A percentile compares a stretch with the other conserved stretches of the same genome.
Conservation (phyloP, 2,888 invertebrate genomes). For the Bombyx huttoni region DNA sequence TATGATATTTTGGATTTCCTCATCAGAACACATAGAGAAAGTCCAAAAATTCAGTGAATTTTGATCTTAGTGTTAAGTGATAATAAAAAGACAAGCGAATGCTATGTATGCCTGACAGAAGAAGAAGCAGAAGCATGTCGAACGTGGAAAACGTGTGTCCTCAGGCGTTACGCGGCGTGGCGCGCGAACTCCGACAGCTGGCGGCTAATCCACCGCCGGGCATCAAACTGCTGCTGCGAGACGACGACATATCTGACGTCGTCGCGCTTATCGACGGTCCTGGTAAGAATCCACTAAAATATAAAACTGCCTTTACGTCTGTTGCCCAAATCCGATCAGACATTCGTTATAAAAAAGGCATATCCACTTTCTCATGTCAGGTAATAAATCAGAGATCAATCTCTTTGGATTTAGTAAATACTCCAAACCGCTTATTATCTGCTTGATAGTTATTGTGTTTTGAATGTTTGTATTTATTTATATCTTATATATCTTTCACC, state of each 20-base stretch:
- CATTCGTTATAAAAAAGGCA: too few relatives aligned
- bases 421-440: too few relatives aligned
- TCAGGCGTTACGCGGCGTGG: slow-evolving; percentile 90
- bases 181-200: slow-evolving; percentile 89
- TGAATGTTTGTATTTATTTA: too few relatives aligned
- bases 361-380: too few relatives aligned
- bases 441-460: too few relatives aligned
- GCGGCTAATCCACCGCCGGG: slow-evolving; percentile 90
- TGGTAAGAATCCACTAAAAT: slow-evolving; percentile 19
- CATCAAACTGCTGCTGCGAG: slow-evolving; percentile 89
- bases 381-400: too few relatives aligned
- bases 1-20: not conserved
- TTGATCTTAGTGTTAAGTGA: not conserved
- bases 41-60: not conserved
- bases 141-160: slow-evolving; percentile 96
- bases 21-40: not conserved
- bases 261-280: slow-evolving; percentile 94
- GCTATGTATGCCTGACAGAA: slow-evolving; percentile 2
- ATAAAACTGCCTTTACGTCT: not conserved
- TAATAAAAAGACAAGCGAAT: not conserved
- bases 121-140: slow-evolving; percentile 69
- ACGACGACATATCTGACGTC: slow-evolving; percentile 94
- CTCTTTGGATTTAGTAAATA: too few relatives aligned
- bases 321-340: too few relatives aligned
- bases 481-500: too few relatives aligned